Conservation (phyloP, 1,140 invertebrate species). For the Maconellicoccus hirsutus region DNA sequence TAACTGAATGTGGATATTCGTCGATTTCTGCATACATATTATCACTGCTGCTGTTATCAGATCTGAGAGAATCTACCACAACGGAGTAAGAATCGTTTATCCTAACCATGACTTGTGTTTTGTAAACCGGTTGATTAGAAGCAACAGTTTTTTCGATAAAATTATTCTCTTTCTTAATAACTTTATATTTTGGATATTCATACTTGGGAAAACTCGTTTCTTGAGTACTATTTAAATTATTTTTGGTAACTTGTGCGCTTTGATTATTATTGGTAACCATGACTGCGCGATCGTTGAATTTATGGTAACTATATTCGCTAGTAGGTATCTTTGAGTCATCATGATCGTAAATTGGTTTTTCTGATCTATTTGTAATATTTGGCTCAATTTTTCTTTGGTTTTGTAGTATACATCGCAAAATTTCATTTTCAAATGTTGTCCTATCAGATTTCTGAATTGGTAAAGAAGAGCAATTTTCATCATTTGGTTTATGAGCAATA, state of each 20-base stretch:
- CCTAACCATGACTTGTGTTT: slow-evolving; percentile 26
- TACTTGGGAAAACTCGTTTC: background rate
- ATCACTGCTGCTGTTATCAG: background rate
- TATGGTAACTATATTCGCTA: background rate
- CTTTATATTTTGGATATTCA: slow-evolving; percentile 24
- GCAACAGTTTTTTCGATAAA: background rate
- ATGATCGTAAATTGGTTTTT: background rate
- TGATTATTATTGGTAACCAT: slow-evolving; percentile 3
- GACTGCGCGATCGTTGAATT: background rate
- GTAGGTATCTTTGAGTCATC: background rate
- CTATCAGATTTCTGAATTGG: slow-evolving; percentile 14
- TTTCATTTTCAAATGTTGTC: slow-evolving; percentile 17
- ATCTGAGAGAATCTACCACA: background rate
- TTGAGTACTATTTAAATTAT: slow-evolving; percentile 22
- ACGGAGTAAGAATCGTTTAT: slow-evolving; percentile 23
- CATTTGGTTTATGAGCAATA: slow-evolving; percentile 7
- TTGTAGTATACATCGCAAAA: slow-evolving; percentile 6
- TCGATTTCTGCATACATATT: slow-evolving; percentile 6
- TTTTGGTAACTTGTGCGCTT: background rate
- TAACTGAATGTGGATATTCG: background rate
- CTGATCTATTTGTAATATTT: background rate
- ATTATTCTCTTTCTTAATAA: slow-evolving; percentile 25
- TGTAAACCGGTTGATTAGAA: slow-evolving; percentile 25
- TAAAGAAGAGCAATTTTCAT: slow-evolving; percentile 17
- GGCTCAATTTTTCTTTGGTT: background rate